Evolutionary conservation across 2,113 vertebrate species (phyloP), one percentile per base, ranked within the genome.

Genomic region (Anolis sagrei): DNA sequence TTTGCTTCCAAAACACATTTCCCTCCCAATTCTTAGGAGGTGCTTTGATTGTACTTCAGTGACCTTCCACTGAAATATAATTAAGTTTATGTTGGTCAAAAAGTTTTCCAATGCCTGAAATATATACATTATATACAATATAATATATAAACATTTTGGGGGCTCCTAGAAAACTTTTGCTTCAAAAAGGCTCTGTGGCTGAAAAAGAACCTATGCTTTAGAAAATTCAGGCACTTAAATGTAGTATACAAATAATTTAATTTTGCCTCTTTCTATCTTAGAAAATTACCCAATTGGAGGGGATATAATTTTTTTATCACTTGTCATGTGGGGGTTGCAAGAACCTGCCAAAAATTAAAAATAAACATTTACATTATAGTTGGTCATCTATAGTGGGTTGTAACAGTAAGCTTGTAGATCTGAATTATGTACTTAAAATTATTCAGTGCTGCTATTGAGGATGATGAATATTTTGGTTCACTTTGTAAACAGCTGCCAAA

Each of bases 341-440:
- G 54, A 80, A 70, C 51, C 34, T n/a, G 36, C 13, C 25, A 36
- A 62, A 62, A 70, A 73, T 62, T 25, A 34, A 61, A 32, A 72
- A 66, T 23, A 66, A 25, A 29, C 16, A 81, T 86, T 80, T 86
- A n/a, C 58, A 66, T 78, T 83, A 54, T 54, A 66, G 18, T 74
- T 54, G 69, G 1, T 70, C 54, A 81, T 86, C 82, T 70, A 69
- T 58, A 58, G 54, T 14, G 54, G 54, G 18, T 18, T 36, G 69
- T 23, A 0, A 4, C 0, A 0, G 32, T 66, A 48, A 74, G 0
- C 29, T 36, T 74, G 58, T 58, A 58, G 54, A 23, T 74, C 34
- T 29, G 32, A 13, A 81, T 27, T 66, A 68, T 88, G 68, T 83
- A 61, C 16, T 79, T 80, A 69, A 48, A 80, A 61, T 69, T 76